Percentiles rank a stretch among this genome's conserved stretches.
These are phyloP conservation scores for Mastomys natalensis DNA, from an alignment of 2,113 vertebrate species.

Conservation along the genomic window DNA sequence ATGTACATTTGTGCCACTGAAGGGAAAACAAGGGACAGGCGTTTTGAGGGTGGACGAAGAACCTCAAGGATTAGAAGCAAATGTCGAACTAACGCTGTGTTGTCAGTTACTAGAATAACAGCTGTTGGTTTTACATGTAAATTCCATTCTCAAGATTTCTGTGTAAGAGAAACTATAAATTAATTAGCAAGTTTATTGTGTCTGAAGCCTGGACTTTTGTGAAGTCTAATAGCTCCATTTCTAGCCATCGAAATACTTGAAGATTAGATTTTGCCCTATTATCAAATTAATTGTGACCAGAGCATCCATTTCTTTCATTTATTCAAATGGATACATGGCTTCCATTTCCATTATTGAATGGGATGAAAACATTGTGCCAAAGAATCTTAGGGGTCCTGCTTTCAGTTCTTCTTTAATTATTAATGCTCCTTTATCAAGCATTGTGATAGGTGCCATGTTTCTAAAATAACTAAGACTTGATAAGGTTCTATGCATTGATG, in stretches of 20 bases:
- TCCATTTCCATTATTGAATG: neutral
- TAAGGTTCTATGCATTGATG: constrained; percentile 48
- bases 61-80: neutral
- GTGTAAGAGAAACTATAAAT: constrained; percentile 45
- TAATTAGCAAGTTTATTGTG: constrained; percentile 31
- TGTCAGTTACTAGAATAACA: neutral
- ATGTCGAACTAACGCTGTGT: neutral
- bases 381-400: constrained; percentile 35
- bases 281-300: constrained; percentile 57
- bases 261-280: constrained; percentile 57
- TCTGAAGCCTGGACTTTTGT: neutral
- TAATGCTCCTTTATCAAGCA: constrained; percentile 58
- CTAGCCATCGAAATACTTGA: neutral
- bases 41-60: neutral
- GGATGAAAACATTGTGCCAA: constrained; percentile 4
- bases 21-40: neutral
- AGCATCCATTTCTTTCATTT: constrained; percentile 17
- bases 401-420: constrained; percentile 63
- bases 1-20: neutral
- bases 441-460: constrained; percentile 48
- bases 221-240: constrained; percentile 30
- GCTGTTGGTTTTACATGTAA: neutral
- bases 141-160: neutral
- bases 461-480: constrained; percentile 61
- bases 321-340: neutral